Evolutionary conservation across 1,140 invertebrate genomes (phyloP), one percentile per base, ranked within the genome.

Genomic region (Microplitis mediator): DNA sequence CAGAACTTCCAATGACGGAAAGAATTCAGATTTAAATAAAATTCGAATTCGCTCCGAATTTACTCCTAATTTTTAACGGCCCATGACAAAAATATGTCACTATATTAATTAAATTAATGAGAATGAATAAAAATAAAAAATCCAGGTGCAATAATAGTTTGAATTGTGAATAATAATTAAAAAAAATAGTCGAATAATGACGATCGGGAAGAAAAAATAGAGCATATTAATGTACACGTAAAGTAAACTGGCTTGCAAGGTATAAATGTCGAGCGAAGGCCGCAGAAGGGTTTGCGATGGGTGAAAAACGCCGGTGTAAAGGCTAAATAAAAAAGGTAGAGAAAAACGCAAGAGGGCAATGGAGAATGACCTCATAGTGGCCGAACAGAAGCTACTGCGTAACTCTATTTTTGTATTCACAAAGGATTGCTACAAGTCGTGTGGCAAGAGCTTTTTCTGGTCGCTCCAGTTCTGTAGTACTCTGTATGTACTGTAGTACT

Each of bases 81-180:
- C 31, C 0, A 45, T 35, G 34, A 6, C 13, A 13, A 62, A 32
- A 61, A 61, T 61, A 34, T 61, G 58, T 34, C 32, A 34, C 58
- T 32, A 8, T 51, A 31, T 32, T 82, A 78, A 84, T 84, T 83
- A 82, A 82, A 85, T 83, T 81, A 77, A 83, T 84, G 79, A 75
- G 80, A 81, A 83, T 82, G 14, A 34, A 68, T 23, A 23, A 23
- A 23, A 23, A 23, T 23, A 23, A 23, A 23, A 23, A 23, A 23
- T 23, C 2, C 23, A 23, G 0, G 23, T 23, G 2, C 2, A 23
- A 23, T 23, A 23, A 23, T 23, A 23, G 2, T 23, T 23, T 23
- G 23, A 0, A 23, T 23, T 23, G 23, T 23, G 23, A 23, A 23
- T 23, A 23, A 23, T 23, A 23, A 23, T 23, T 23, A 1, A 23